Evolutionary conservation across 2,797 vertebrate genomes (phyloP).

Genomic region (Fundulus diaphanus): DNA sequence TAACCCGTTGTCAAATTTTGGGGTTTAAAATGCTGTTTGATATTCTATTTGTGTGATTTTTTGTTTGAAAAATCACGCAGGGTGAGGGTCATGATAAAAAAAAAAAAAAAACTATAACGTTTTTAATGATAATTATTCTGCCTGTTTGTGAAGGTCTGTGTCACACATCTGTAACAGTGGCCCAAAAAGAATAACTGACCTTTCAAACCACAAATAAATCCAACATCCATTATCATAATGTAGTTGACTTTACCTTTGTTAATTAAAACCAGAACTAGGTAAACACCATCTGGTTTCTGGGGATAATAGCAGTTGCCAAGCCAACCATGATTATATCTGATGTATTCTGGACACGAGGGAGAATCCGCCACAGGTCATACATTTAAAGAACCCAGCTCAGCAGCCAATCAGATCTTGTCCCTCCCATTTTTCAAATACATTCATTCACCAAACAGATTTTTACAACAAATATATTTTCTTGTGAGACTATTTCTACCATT

Average conservation of each 20-base stretch:
- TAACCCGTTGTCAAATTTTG: background rate
- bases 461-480: slow-evolving; percentile 9
- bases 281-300: slow-evolving; percentile 67
- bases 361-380: slow-evolving; percentile 43
- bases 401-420: slow-evolving; percentile 26
- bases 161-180: slow-evolving; percentile 25
- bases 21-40: slow-evolving; percentile 19
- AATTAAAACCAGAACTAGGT: slow-evolving; percentile 62
- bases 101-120: slow-evolving; percentile 28
- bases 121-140: slow-evolving; percentile 21
- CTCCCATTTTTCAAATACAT: slow-evolving; percentile 20
- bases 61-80: background rate
- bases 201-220: slow-evolving; percentile 49
- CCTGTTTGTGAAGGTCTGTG: slow-evolving; percentile 23
- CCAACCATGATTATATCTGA: slow-evolving; percentile 46
- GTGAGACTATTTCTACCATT: background rate
- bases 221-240: slow-evolving; percentile 55
- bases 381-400: slow-evolving; percentile 51
- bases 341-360: slow-evolving; percentile 42
- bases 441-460: slow-evolving; percentile 16
- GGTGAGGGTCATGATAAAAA: background rate
- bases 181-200: slow-evolving; percentile 33
- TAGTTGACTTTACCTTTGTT: slow-evolving; percentile 44
- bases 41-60: slow-evolving; percentile 20
- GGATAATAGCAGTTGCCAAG: slow-evolving; percentile 52